Evolutionary conservation across 2,113 vertebrate genomes (phyloP), one percentile per base, ranked within the genome.

Genomic region (Rhinoptilus africanus): DNA sequence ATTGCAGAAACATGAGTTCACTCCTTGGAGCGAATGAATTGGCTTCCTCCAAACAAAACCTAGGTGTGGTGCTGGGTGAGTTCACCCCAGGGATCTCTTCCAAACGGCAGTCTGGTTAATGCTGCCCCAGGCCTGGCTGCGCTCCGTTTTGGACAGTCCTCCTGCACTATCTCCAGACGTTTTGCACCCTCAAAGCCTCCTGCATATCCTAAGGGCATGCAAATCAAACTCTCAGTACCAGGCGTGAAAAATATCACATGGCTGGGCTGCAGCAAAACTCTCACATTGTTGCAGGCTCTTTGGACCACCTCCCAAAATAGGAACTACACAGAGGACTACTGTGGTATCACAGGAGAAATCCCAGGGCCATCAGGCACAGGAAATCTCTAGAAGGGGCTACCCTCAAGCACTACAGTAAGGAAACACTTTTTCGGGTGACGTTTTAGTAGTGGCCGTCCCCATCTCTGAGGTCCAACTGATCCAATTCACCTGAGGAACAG

Each of bases 1-100:
- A 96, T 97, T 97, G 75, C 96, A 96, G 23, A 96, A 89, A 67
- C 83, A 96, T 97, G 95, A 97, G 91, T 96, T 97, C 96, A 97
- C 91, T 96, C 86, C 80, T 96, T 96, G 96, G 96, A 97, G 94
- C 39, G 22, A 95, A 62, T 17, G 79, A 84, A 95, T 67, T 93
- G 91, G 91, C 95, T 95, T 63, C 86, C 94, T 96, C 91, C 93
- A 95, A 93, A 97, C 94, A 97, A 96, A 97, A 95, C 94, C 95
- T 92, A 96, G 96, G 96, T 96, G 96, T 97, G 96, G 96, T 93
- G 96, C 96, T 91, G 94, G 95, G 89, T 93, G 94, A 96, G 95
- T 95, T 96, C 95, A 97, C 93, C 93, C 94, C 3, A 0, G 89
- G 79, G 96, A 91, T 62, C 86, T 45, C 69, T 96, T 97, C 96